Percentiles rank a stretch among this genome's conserved stretches.
Evolutionary conservation across 2,888 invertebrate genomes (phyloP).

Genomic region (Ganaspis brasiliensis): DNA sequence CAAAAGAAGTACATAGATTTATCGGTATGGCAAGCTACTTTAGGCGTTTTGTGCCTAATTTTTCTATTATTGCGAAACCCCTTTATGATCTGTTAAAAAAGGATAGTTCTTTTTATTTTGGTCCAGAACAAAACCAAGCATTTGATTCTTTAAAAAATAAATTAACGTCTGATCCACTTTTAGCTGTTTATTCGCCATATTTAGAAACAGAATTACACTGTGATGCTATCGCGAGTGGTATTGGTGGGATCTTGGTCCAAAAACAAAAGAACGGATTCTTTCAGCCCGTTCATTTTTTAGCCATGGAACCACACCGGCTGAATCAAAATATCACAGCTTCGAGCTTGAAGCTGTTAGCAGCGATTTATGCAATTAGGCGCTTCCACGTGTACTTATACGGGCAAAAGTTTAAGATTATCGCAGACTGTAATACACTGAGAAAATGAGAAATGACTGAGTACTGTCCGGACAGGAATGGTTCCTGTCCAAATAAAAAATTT

Average conservation of each 20-base stretch:
- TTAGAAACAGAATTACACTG: neutral
- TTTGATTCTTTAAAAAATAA: constrained; percentile 21
- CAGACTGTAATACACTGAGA: constrained; percentile 70
- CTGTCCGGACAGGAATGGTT: too few species aligned
- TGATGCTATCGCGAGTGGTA: constrained; percentile 23
- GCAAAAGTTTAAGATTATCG: constrained; percentile 65
- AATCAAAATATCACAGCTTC: constrained; percentile 32
- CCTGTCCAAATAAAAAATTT: too few species aligned
- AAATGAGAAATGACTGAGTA: too few species aligned
- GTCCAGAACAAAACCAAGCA: neutral
- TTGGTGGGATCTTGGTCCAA: constrained; percentile 23
- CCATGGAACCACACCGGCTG: constrained; percentile 1
- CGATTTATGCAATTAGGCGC: constrained; percentile 64
- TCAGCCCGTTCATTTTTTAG: constrained; percentile 23
- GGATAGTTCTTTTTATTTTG: constrained; percentile 7
- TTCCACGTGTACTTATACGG: constrained; percentile 66
- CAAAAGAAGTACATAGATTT: constrained; percentile 17
- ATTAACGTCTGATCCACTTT: constrained; percentile 5
- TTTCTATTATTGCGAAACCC: neutral
- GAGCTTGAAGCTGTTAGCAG: constrained; percentile 65
- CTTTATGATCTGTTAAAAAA: neutral
- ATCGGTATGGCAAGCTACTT: constrained; percentile 7
- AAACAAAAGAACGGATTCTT: neutral
- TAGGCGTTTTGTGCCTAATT: constrained; percentile 17
- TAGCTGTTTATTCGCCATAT: constrained; percentile 20